These are phyloP conservation scores for Sebastolobus alascanus DNA, from an alignment of 2,797 vertebrate genomes.

Conservation along the genomic window DNA sequence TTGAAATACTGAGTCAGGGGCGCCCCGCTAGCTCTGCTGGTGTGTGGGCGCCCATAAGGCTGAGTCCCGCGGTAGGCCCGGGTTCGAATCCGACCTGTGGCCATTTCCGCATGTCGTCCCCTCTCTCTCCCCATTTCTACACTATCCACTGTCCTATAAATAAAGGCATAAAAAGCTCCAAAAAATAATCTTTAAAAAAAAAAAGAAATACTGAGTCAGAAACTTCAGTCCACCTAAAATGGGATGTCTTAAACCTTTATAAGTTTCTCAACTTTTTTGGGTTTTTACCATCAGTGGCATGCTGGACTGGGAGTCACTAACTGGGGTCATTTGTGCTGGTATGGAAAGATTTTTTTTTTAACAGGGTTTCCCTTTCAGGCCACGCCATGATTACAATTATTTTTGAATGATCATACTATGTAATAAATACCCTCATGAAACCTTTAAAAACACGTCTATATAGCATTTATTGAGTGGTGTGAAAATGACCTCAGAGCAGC, in stretches of 20 bases:
- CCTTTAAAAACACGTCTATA: not conserved
- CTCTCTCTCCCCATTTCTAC: too few relatives aligned
- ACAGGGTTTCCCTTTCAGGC: slow-evolving; percentile 5
- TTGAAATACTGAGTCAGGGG: not conserved
- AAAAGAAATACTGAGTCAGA: not conserved
- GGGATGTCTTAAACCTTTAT: not conserved
- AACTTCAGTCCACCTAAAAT: not conserved
- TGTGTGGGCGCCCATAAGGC: too few relatives aligned
- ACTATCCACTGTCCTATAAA: too few relatives aligned
- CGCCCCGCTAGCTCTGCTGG: too few relatives aligned
- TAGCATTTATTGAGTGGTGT: slow-evolving; percentile 27
- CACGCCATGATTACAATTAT: slow-evolving; percentile 24
- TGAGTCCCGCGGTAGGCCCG: too few relatives aligned
- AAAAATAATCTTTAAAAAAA: too few relatives aligned
- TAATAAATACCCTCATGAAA: slow-evolving; percentile 60
- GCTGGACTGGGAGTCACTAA: slow-evolving; percentile 1
- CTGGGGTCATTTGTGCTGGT: not conserved
- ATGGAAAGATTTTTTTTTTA: not conserved
- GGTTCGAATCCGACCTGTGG: too few relatives aligned
- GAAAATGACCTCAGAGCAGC: not conserved
- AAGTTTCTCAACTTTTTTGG: not conserved
- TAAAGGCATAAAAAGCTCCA: too few relatives aligned
- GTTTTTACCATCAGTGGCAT: slow-evolving; percentile 15
- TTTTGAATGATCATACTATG: slow-evolving; percentile 48
- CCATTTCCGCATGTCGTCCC: too few relatives aligned